phyloP scores from a whole-genome alignment of 2,888 invertebrate genomes.

The Lithophane socia region DNA sequence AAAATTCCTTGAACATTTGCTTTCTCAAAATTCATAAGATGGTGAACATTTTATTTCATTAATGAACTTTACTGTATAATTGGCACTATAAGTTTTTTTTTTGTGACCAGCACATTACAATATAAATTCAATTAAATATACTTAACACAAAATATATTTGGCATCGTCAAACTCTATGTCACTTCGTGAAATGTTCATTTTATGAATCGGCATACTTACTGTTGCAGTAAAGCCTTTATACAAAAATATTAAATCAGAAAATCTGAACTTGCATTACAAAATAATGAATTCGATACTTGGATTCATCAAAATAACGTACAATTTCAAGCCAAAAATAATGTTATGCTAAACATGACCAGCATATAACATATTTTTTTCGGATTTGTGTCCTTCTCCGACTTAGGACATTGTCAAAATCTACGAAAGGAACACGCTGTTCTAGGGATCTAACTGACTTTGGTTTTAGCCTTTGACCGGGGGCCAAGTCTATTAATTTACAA shows the following conservation, averaged over 20 bases:
- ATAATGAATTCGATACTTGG: not conserved
- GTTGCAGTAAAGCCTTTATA: constrained; percentile 16
- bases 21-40: constrained; percentile 76
- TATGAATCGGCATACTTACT: not conserved
- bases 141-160: constrained; percentile 53
- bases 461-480: not conserved
- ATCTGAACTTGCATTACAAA: not conserved
- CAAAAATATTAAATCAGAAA: not conserved
- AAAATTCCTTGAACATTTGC: not conserved
- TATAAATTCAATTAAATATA: constrained; percentile 26
- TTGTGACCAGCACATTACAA: constrained; percentile 81
- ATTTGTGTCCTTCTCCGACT: constrained; percentile 13
- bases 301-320: not conserved
- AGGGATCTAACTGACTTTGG: not conserved
- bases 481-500: no score
- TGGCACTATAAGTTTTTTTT: constrained; percentile 75
- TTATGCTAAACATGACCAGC: constrained; percentile 57
- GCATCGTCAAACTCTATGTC: constrained; percentile 39
- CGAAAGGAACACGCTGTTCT: constrained; percentile 31
- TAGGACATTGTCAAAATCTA: constrained; percentile 6
- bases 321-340: constrained; percentile 11
- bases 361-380: constrained; percentile 20
- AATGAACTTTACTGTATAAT: constrained; percentile 63
- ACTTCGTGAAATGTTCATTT: constrained; percentile 41
- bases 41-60: constrained; percentile 57